Conservation (phyloP, 2,888 invertebrate genomes). For the Phengaris arion region DNA sequence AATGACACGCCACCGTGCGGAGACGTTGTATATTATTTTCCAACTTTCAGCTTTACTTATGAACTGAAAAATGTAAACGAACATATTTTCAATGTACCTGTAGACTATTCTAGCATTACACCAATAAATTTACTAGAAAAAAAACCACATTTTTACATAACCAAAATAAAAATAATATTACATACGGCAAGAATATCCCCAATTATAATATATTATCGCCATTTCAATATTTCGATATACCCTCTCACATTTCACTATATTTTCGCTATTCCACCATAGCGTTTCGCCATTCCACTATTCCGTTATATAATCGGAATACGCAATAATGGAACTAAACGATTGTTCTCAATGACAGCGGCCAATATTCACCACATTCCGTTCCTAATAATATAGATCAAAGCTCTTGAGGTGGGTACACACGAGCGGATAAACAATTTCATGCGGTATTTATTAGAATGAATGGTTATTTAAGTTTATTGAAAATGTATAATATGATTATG, state of each 20-base stretch:
- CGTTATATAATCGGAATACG: conserved; percentile 32
- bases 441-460: not conserved
- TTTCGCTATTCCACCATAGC: not conserved
- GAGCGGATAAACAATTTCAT: conserved; percentile 25
- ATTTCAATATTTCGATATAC: no score
- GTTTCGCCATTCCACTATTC: conserved; percentile 15
- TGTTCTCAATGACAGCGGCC: conserved; percentile 30
- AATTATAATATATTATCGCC: no score
- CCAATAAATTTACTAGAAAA: no score
- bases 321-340: conserved; percentile 34
- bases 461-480: not conserved
- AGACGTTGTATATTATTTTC: no score
- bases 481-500: not conserved
- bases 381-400: conserved; percentile 41
- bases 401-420: conserved; percentile 31
- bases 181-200: no score
- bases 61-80: no score
- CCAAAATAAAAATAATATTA: no score
- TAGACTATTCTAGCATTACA: no score
- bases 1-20: no score
- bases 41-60: no score
- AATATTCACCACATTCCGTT: conserved; percentile 45
- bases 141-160: no score
- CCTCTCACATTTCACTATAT: not conserved
- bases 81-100: no score